These are phyloP conservation scores for Varecia variegata DNA, from an alignment of 2,797 vertebrate genomes.

Conservation along the genomic window DNA sequence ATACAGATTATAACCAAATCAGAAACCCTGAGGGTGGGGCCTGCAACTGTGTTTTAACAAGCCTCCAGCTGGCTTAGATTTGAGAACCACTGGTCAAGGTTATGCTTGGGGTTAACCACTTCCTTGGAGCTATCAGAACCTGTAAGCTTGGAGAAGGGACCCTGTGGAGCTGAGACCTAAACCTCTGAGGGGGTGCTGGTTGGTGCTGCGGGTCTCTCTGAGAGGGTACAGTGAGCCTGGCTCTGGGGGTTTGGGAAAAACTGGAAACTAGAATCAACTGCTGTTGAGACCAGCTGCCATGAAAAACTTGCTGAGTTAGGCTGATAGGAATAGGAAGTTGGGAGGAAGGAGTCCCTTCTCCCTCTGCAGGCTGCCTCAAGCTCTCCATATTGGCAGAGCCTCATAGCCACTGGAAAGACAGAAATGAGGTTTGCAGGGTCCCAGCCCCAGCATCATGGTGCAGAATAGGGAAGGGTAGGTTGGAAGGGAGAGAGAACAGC, in stretches of 20 bases:
- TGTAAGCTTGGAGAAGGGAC: not conserved
- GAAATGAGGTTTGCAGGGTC: not conserved
- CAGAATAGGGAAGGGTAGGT: not conserved
- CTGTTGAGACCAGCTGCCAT: not conserved
- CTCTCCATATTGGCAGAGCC: not conserved
- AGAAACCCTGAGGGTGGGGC: not conserved
- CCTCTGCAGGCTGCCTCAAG: not conserved
- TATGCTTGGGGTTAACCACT: not conserved
- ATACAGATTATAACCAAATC: not conserved
- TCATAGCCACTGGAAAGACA: not conserved
- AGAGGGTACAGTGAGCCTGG: not conserved
- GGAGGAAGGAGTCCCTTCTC: not conserved
- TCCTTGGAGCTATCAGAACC: not conserved
- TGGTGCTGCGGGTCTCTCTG: not conserved
- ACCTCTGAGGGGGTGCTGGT: too few species aligned
- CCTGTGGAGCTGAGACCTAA: not conserved
- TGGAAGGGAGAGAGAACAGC: not conserved
- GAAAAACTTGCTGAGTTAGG: not conserved
- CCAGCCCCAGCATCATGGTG: not conserved
- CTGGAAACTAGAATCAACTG: not conserved
- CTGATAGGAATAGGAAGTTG: not conserved
- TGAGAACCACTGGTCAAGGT: not conserved
- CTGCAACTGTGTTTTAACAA: not conserved
- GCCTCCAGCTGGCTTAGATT: not conserved
- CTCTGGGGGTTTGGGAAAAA: accelerated